Base-by-base conservation (phyloP, 2,797 vertebrate genomes). In the Eulemur mongoz region DNA sequence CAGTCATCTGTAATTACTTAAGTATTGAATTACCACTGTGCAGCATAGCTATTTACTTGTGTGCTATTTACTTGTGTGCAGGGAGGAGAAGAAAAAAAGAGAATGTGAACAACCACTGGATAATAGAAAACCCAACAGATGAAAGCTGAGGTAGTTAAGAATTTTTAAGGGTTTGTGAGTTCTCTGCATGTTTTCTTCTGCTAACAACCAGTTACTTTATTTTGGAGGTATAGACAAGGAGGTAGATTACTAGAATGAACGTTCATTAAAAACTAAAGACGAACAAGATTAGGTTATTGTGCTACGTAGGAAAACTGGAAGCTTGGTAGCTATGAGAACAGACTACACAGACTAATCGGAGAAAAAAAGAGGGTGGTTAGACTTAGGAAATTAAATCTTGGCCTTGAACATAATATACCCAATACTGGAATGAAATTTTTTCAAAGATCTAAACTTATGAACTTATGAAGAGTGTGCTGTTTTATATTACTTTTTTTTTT, bases 221-320 rank as follows among this genome's bases (percentile, higher is more conserved):
- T 93, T 87, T 89, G 63, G 38, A 72, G 40, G 43, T 75, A 30
- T 69, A 79, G 82, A 91, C 30, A 43, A 92, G 63, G 78, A 82
- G 67, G 43, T 72, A 75, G 88, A 27, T 92, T 63, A 78, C 10
- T 18, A 73, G 76, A 76, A 32, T 50, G 65, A 70, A 57, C 43
- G 72, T 63, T 96, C 57, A 61, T 95, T 94, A 67, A 94, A 97
- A 93, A 65, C 69, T 50, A 38, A 81, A 87, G 69, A 67, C 15
- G 30, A 90, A 32, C 50, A 81, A 61, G 57, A 45, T 67, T 54
- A 81, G 89, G 30, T 84, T 70, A 35, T 75, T 65, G 35, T 65
- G 50, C 59, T 52, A 0, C 52, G 13, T 76, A 48, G 69, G 48
- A 45, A 81, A 72, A 13, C 57, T 38, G 61, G 9, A 65, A 25